phyloP scores from a whole-genome alignment of 2,797 vertebrate genomes.

The Enteromius viviparus region DNA sequence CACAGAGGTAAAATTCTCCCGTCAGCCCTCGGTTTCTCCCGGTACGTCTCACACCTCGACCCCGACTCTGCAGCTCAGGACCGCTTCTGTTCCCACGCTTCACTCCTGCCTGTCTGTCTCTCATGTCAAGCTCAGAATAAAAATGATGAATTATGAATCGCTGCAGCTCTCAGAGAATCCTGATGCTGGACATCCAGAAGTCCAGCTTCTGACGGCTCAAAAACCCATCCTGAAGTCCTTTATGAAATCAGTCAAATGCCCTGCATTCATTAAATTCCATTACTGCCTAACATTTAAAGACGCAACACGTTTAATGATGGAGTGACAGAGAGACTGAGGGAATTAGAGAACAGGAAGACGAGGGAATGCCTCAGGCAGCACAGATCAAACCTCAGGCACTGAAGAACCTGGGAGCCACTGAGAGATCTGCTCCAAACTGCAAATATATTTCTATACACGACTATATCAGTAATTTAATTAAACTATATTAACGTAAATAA shows the following conservation, averaged over 20 bases:
- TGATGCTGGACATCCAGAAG: constrained; percentile 60
- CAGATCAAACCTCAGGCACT: constrained; percentile 31
- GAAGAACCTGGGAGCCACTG: not conserved
- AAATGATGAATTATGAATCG: constrained; percentile 76
- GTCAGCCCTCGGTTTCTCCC: constrained; percentile 11
- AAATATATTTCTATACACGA: not conserved
- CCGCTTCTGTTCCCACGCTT: constrained; percentile 57
- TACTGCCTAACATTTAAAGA: not conserved
- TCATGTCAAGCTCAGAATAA: constrained; percentile 73
- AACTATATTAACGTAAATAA: too few relatives aligned
- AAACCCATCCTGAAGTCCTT: not conserved
- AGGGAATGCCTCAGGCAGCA: constrained; percentile 20
- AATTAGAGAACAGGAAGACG: constrained; percentile 9
- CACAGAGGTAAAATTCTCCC: constrained; percentile 36
- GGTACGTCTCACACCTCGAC: constrained; percentile 8
- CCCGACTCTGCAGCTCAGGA: constrained; percentile 20
- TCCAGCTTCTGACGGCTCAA: not conserved
- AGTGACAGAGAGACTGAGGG: constrained; percentile 27
- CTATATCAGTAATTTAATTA: too few relatives aligned
- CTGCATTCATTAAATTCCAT: not conserved
- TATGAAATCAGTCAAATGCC: not conserved
- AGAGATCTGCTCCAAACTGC: not conserved
- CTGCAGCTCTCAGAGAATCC: constrained; percentile 72
- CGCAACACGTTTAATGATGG: not conserved
- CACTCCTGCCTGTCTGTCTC: constrained; percentile 60